Base-by-base conservation (phyloP, 2,797 vertebrate species). In the Clamator glandarius region DNA sequence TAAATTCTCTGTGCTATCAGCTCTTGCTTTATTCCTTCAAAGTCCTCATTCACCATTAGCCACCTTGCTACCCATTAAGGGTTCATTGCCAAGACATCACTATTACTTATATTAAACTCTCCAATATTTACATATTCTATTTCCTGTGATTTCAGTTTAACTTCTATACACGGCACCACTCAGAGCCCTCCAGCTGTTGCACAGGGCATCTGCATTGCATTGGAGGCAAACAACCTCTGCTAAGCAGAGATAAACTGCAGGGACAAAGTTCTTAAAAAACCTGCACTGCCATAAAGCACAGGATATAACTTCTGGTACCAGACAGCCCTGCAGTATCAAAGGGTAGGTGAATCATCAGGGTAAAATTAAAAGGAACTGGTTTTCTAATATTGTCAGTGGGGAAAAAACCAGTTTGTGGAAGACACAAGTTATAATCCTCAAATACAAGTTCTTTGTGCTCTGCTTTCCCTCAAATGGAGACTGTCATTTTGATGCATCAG, bases 401-500 rank as follows among this genome's bases (percentile, higher is more conserved):
- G 54, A 48, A 18, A 25, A 28, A 11, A 35, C 31, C 58, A 25
- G 35, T 33, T 64, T 80, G 29, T 72, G 33, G 57, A 83, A 79
- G 24, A 74, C 24, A 84, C 29, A 84, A 78, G 13, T 87, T 46
- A 19, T 0, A 81, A 35, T 46, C n/a, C 41, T 83, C 72, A 85
- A 42, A 72, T 31, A 4, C 1, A 68, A 80, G 62, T 33, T 67
- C 39, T 42, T 84, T 72, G 36, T 48, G 66, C 72, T 83, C 55
- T 3, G 5, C 57, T 85, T 69, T 73, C 35, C n/a, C 64, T 91
- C 46, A 64, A 41, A 87, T 10, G 31, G 51, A 67, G 24, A 39
- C 39, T 73, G 81, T 69, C 92, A 89, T 58, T 48, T 67, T 46
- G 72, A 95, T 92, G 54, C 79, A 85, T 51, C 91, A 84, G 67